Conservation (phyloP, 2,797 vertebrate species). For the Lagorchestes hirsutus region DNA sequence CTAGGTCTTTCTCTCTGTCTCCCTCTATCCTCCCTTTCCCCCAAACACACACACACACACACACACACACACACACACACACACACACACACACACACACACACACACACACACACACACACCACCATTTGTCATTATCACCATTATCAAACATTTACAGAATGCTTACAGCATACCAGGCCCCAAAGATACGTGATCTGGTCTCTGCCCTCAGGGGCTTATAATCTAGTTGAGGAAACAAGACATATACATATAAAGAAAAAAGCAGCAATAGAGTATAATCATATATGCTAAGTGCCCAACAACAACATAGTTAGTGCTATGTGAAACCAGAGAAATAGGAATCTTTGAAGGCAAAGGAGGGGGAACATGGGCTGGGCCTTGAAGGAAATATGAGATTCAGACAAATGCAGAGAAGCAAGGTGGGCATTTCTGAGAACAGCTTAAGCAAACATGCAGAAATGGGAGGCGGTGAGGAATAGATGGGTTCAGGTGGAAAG, state of each 20-base stretch:
- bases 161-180: not conserved
- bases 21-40: too few species aligned
- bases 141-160: not conserved
- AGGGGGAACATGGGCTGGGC: not conserved
- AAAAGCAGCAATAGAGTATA: not conserved
- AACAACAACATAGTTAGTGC: not conserved
- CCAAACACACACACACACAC: not conserved
- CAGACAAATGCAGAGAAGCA: not conserved
- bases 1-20: too few species aligned
- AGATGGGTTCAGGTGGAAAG: not conserved
- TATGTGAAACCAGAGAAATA: not conserved
- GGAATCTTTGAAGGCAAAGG: not conserved
- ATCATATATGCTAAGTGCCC: not conserved
- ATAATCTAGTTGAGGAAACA: not conserved
- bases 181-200: not conserved
- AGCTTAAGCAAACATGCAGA: not conserved
- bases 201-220: not conserved
- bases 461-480: not conserved
- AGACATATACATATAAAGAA: not conserved
- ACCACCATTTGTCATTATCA: not conserved
- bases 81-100: not conserved
- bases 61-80: too few species aligned
- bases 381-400: not conserved
- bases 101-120: not conserved
- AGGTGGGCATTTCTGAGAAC: not conserved